These are phyloP conservation scores for Aphidoletes aphidimyza DNA, from an alignment of 2,888 invertebrate species.

Conservation along the genomic window DNA sequence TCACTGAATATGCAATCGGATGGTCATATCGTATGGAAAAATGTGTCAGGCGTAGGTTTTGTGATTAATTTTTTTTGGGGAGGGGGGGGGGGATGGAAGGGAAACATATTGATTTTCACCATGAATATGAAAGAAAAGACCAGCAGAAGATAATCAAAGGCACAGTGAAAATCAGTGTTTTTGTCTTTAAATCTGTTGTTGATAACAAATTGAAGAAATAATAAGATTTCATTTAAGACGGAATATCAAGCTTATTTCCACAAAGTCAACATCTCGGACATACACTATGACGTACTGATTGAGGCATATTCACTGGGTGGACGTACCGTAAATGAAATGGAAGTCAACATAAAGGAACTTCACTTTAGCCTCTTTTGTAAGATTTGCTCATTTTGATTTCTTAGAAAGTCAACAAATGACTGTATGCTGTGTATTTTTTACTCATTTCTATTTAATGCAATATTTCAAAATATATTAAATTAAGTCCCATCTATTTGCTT, in stretches of 20 bases:
- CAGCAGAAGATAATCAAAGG: too few relatives aligned
- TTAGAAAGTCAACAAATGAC: too few relatives aligned
- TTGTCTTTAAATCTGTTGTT: neutral
- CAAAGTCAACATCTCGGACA: constrained; percentile 57
- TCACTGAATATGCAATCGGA: constrained; percentile 60
- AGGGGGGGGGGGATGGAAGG: neutral
- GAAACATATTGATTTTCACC: too few relatives aligned
- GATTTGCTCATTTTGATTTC: too few relatives aligned
- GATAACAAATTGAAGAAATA: too few relatives aligned
- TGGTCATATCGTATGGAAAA: neutral
- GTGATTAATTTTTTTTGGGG: neutral
- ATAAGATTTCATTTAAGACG: constrained; percentile 54
- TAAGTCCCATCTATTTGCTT: neutral
- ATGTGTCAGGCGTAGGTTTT: constrained; percentile 35
- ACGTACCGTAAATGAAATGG: constrained; percentile 4
- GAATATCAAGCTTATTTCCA: constrained; percentile 59
- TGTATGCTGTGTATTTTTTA: too few relatives aligned
- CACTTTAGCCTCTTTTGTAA: too few relatives aligned
- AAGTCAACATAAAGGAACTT: neutral
- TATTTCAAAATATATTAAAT: too few relatives aligned
- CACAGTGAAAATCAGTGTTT: neutral
- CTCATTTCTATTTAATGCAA: neutral
- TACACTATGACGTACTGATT: constrained; percentile 62
- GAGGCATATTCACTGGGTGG: constrained; percentile 63
- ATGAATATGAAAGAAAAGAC: too few relatives aligned